Evolutionary conservation across 2,113 vertebrate species (phyloP), one percentile per base, ranked within the genome.

Genomic region (Orthonyx spaldingii): DNA sequence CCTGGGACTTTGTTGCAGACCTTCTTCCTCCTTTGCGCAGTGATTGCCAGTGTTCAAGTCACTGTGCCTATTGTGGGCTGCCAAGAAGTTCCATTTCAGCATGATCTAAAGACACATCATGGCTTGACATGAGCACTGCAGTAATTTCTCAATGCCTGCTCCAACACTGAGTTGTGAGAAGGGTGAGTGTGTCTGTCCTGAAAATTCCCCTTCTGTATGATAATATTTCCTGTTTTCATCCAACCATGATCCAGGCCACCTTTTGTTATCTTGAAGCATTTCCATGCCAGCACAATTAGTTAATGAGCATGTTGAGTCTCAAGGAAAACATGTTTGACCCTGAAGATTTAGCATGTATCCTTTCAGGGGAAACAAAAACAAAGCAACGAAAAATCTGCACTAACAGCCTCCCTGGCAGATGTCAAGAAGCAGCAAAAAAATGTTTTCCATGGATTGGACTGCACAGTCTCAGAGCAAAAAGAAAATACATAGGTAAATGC

Each of bases 221-320:
- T 33, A 85, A 14, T 75, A 39, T 82, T 72, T 94, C 77, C 56
- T 94, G 37, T 91, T 96, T 87, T 89, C 53, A 82, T 66, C 46
- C 1, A 1, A 42, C 28, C n/a, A 41, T 61, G 57, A 42, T 47
- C 76, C 35, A 70, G 72, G 39, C 71, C 4, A 4, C 26, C 30
- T 68, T 86, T 79, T 74, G 75, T 74, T 90, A 77, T 90, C 92
- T 93, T 75, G 65, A 56, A 41, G 50, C 9, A 82, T 56, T 80
- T 57, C 77, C 49, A 24, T 42, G 70, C 89, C 95, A 93, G 84
- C 57, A 82, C 57, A 89, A 89, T 89, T 89, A 84, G 69, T 72
- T 89, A 91, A 96, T 46, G 61, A 87, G 70, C 11, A 11, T 39
- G 32, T 18, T 79, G 57, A 93, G 53, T 72, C 82, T 95, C 89